phyloP scores from a whole-genome alignment of 2,797 vertebrate species.

The Sebastes taczanowskii region DNA sequence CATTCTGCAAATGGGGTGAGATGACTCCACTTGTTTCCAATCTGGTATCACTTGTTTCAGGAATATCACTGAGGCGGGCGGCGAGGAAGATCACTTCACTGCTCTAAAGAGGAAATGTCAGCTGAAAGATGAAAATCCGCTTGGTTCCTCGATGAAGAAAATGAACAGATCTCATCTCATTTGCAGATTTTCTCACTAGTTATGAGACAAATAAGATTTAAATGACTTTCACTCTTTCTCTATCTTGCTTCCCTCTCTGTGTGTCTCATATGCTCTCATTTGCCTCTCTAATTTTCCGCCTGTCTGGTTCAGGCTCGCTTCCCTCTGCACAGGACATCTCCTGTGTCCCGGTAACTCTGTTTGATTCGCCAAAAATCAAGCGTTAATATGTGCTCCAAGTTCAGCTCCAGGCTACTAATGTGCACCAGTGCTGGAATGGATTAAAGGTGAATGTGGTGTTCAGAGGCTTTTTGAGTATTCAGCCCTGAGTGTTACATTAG shows the following conservation, averaged over 20 bases:
- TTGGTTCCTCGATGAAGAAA: neutral
- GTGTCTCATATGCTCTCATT: conserved; percentile 24
- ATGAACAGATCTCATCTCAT: neutral
- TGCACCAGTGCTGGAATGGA: conserved; percentile 13
- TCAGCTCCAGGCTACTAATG: conserved; percentile 24
- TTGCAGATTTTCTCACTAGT: neutral
- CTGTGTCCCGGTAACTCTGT: conserved; percentile 19
- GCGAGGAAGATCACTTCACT: neutral
- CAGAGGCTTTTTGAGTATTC: conserved; percentile 34
- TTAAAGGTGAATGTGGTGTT: conserved; percentile 40
- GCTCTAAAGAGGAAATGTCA: neutral
- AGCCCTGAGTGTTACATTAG: conserved; percentile 45
- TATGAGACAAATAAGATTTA: neutral
- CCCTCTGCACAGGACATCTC: conserved; percentile 1
- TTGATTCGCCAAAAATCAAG: conserved; percentile 39
- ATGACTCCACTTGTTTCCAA: conserved; percentile 57
- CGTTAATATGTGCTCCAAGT: conserved; percentile 22
- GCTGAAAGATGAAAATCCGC: neutral
- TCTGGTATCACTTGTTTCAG: conserved; percentile 49
- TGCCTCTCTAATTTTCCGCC: conserved; percentile 38
- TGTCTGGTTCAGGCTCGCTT: conserved; percentile 1
- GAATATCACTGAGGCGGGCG: conserved; percentile 6
- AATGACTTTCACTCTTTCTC: neutral
- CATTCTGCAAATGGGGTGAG: conserved; percentile 49
- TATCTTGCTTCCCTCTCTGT: neutral